Conservation (phyloP, 35 echinoderm and acorn worm genomes). For the Stichopus chloronotus region DNA sequence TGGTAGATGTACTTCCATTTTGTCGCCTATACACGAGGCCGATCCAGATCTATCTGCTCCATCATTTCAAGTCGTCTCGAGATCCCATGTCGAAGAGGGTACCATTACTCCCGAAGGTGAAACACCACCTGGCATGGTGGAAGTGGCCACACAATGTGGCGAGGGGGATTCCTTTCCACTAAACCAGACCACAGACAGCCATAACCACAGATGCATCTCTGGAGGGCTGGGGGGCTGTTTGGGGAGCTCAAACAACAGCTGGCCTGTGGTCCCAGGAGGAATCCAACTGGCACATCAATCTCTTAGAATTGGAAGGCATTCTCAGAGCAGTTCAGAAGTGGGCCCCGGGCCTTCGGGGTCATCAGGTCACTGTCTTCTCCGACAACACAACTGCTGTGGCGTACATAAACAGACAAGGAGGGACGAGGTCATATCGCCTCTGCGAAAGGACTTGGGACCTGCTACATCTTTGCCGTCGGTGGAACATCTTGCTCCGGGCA, state of each 20-base stretch:
- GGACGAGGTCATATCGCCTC: not conserved
- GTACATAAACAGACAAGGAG: not conserved
- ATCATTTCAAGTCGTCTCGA: not conserved
- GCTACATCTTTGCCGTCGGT: not conserved
- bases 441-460: constrained; percentile 1
- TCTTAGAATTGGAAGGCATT: constrained; percentile 9
- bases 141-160: not conserved
- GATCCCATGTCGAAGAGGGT: not conserved
- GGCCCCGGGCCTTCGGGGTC: not conserved
- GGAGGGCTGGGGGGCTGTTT: not conserved
- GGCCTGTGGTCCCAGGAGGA: not conserved
- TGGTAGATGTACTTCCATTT: not conserved
- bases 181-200: not conserved
- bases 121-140: constrained; percentile 29
- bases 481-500: not conserved
- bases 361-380: not conserved
- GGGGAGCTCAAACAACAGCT: not conserved
- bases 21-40: not conserved
- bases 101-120: not conserved
- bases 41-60: constrained; percentile 18
- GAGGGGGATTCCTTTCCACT: not conserved
- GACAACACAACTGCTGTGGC: constrained; percentile 24
- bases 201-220: constrained; percentile 26
- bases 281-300: constrained; percentile 10
- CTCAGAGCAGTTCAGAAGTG: not conserved